phyloP scores from a whole-genome alignment of 2,797 vertebrate genomes.

The Tachyglossus aculeatus region DNA sequence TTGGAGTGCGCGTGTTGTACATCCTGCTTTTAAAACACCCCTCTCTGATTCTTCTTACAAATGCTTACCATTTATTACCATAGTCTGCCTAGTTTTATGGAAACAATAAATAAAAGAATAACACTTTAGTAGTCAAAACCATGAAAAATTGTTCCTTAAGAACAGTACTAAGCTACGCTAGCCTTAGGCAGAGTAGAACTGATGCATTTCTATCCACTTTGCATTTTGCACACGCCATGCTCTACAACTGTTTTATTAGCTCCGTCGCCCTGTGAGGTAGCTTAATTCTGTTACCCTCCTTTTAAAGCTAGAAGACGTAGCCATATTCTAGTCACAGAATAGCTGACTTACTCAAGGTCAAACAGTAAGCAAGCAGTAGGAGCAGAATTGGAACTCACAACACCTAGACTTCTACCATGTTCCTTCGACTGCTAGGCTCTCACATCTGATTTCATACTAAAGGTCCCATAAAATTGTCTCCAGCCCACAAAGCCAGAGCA shows the following conservation, averaged over 20 bases:
- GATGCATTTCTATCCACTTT: neutral
- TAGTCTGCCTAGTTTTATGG: slow-evolving; percentile 16
- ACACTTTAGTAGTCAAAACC: slow-evolving; percentile 14
- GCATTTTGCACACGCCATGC: accelerated
- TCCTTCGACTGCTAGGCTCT: no score
- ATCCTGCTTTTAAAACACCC: neutral
- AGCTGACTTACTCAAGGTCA: neutral
- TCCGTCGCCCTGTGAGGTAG: neutral
- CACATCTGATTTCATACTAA: no score
- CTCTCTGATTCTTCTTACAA: neutral
- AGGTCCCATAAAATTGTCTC: no score
- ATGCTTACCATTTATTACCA: slow-evolving; percentile 11
- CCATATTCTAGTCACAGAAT: neutral
- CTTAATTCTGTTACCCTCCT: neutral
- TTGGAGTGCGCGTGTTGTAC: neutral
- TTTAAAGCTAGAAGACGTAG: neutral
- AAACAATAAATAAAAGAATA: slow-evolving; percentile 18
- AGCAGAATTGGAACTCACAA: neutral
- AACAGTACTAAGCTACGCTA: neutral
- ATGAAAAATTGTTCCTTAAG: neutral
- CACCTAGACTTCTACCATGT: neutral
- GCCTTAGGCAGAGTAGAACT: neutral
- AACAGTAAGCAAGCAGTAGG: no score
- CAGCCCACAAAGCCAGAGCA: no score
- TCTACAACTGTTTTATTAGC: accelerated